Conservation (phyloP, 1,140 invertebrate genomes). For the Drosophila jambulina region DNA sequence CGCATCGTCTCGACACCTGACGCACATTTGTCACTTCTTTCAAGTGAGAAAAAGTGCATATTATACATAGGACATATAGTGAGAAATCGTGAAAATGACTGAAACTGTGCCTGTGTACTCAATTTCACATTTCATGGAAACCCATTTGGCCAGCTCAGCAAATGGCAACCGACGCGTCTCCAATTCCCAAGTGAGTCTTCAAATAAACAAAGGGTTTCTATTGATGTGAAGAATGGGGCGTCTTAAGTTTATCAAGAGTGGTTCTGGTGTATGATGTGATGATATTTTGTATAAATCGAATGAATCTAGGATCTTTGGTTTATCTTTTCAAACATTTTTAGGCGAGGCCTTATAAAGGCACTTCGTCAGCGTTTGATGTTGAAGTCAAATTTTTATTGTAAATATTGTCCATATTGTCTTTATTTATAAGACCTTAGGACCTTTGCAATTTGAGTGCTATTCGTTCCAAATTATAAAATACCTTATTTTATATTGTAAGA, state of each 20-base stretch:
- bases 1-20: constrained; percentile 26
- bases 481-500: not conserved
- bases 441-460: not conserved
- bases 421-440: not conserved
- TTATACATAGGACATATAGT: not conserved
- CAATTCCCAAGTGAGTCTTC: constrained; percentile 52
- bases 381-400: no score
- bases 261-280: not conserved
- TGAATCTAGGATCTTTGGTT: not conserved
- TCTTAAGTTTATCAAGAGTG: not conserved
- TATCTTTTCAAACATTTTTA: not conserved
- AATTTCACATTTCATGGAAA: constrained; percentile 77
- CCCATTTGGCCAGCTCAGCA: constrained; percentile 13
- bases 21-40: constrained; percentile 10
- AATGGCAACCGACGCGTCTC: constrained; percentile 20
- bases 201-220: not conserved
- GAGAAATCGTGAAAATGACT: constrained; percentile 41
- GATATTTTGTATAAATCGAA: not conserved
- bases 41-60: not conserved
- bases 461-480: not conserved
- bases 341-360: no score
- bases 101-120: constrained; percentile 70
- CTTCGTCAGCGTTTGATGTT: no score
- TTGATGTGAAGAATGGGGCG: not conserved
- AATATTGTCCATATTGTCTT: no score